Evolutionary conservation across 2,797 vertebrate species (phyloP).

Genomic region (Allochrocebus solatus): DNA sequence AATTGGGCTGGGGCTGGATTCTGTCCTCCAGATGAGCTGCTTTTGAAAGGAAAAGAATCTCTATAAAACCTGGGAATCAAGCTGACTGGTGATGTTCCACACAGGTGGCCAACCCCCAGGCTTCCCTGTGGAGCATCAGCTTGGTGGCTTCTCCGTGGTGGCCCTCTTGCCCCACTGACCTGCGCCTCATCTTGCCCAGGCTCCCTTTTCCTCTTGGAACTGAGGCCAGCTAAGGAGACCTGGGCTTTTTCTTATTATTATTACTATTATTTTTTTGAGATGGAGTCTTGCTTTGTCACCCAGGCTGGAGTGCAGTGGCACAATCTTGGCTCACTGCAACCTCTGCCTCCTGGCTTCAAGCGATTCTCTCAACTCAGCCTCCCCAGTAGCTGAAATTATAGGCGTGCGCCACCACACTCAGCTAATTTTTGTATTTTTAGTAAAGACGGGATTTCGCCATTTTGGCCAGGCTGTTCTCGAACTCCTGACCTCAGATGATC

Average conservation of each 20-base stretch:
- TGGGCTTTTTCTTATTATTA: not conserved
- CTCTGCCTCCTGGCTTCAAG: not conserved
- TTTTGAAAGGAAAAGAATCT: slow-evolving; percentile 3
- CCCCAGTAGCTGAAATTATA: not conserved
- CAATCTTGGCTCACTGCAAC: not conserved
- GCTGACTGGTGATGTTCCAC: accelerated
- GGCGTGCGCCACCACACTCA: not conserved
- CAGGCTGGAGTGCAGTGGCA: not conserved
- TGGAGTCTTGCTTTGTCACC: not conserved
- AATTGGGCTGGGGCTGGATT: not conserved
- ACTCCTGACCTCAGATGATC: not conserved
- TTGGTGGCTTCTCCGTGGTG: not conserved
- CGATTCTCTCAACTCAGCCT: not conserved
- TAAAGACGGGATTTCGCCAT: not conserved
- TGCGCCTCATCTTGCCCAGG: not conserved
- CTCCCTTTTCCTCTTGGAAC: not conserved
- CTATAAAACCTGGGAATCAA: not conserved
- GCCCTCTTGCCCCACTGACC: not conserved
- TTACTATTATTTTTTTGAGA: no score
- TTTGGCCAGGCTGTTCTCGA: not conserved
- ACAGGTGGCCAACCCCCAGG: not conserved
- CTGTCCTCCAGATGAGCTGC: not conserved
- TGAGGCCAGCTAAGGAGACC: not conserved
- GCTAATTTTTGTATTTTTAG: not conserved
- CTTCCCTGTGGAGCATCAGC: not conserved